Evolutionary conservation across 1,140 invertebrate species (phyloP).

Genomic region (Riptortus pedestris): DNA sequence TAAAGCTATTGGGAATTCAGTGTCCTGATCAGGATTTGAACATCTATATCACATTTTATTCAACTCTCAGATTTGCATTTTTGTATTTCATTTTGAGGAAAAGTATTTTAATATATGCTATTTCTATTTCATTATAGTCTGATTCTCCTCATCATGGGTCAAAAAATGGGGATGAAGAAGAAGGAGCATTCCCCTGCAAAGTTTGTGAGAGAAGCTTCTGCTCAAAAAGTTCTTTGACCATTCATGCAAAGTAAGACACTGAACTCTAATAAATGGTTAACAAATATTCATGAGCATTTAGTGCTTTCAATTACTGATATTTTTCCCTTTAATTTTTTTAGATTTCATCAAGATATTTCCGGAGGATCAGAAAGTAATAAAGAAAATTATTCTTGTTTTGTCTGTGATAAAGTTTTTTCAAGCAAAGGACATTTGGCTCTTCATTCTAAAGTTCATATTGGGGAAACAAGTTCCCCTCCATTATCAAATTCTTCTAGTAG

Average conservation of each 20-base stretch:
- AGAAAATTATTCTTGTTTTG: conserved; percentile 41
- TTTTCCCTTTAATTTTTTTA: conserved; percentile 22
- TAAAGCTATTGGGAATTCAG: too few relatives aligned
- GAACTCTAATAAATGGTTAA: too few relatives aligned
- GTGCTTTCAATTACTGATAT: too few relatives aligned
- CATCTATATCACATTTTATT: too few relatives aligned
- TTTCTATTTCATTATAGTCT: too few relatives aligned
- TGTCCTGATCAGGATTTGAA: too few relatives aligned
- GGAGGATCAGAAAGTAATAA: conserved; percentile 19
- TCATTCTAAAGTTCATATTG: conserved; percentile 42
- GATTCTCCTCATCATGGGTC: conserved; percentile 11
- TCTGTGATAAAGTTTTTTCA: conserved; percentile 43
- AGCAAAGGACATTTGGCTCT: conserved; percentile 43
- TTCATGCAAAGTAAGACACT: conserved; percentile 29
- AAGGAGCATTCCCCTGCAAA: conserved; percentile 21
- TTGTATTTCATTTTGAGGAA: too few relatives aligned
- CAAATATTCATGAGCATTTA: too few relatives aligned
- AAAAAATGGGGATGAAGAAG: conserved; percentile 21
- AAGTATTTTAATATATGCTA: too few relatives aligned
- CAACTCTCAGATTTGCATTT: too few relatives aligned
- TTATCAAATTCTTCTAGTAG: not conserved
- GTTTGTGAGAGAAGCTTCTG: conserved; percentile 25
- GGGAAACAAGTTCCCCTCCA: conserved; percentile 27
- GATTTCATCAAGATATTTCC: conserved; percentile 25
- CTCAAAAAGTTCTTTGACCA: conserved; percentile 26